Base-by-base conservation (phyloP, 2,888 invertebrate species). In the Agriopis leucophaearia region DNA sequence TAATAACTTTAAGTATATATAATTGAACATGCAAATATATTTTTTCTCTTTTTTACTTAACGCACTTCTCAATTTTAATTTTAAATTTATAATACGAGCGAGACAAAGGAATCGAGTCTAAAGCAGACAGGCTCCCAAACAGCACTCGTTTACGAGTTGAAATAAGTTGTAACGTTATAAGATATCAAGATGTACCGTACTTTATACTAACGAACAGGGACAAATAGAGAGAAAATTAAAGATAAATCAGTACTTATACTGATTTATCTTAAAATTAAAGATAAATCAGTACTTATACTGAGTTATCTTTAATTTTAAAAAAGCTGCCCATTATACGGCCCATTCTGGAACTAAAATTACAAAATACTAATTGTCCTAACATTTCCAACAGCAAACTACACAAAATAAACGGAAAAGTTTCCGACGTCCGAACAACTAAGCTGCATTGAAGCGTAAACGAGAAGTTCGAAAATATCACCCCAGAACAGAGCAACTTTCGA, bases 401-500 rank as follows among this genome's bases (percentile, higher is more conserved):
- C 62, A 66, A 69, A 62, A 69, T 66, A 69, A 69, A 69, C 64
- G 60, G 56, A 60, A 67, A 67, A 64, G 44, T 60, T 64, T 16
- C 47, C 64, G 77, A 76, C 78, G 74, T 76, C 78, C 77, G 74
- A 74, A 67, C 77, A 79, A 80, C 79, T 79, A 78, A 78, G 76
- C 78, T 78, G 72, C 78, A 80, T 75, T 78, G 81, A 82, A 69
- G 64, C 68, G 68, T 60, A 57, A 79, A 80, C 81, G 77, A 77
- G 74, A 81, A 81, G 73, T 81, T 81, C 70, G 73, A 76, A 82
- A 82, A 82, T 80, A 79, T 80, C 77, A 78, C 75, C 70, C 74
- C 74, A 76, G 77, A 81, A 80, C 81, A 81, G 78, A 77, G 72
- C 76, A 83, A 87, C 81, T 85, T 86, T 77, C 77, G 81, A 81